phyloP scores from a whole-genome alignment of 2,113 vertebrate genomes.

The Macroglossus sobrinus region DNA sequence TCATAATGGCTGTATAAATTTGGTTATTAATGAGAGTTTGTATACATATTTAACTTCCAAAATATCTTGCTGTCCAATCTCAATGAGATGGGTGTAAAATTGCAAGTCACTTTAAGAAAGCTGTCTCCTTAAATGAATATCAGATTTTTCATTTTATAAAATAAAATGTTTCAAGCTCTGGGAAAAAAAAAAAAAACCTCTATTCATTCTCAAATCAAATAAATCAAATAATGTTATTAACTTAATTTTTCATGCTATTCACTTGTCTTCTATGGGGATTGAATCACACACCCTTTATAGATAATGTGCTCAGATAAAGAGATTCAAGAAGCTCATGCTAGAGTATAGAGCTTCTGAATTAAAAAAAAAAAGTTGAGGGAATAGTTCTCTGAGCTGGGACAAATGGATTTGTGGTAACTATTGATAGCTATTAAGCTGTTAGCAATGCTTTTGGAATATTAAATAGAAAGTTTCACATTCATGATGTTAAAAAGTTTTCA shows the following conservation, averaged over 20 bases:
- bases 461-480: constrained; percentile 4
- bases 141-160: constrained; percentile 21
- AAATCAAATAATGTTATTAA: background rate
- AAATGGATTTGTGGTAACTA: background rate
- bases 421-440: constrained; percentile 23
- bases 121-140: background rate
- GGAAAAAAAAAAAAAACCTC: background rate
- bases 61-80: background rate
- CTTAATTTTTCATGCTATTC: background rate
- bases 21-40: background rate
- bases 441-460: background rate
- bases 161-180: background rate
- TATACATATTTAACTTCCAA: background rate
- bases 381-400: background rate
- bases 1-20: background rate
- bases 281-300: background rate
- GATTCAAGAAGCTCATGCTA: background rate
- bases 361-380: background rate
- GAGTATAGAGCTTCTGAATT: background rate
- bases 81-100: background rate
- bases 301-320: background rate
- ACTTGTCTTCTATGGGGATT: background rate
- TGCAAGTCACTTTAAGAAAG: background rate
- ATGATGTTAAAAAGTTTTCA: background rate
- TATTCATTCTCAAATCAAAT: background rate